A percentile compares a stretch with the other conserved stretches of the same genome.
These are phyloP conservation scores for Puntigrus tetrazona DNA, from an alignment of 2,113 vertebrate genomes.

Conservation along the genomic window DNA sequence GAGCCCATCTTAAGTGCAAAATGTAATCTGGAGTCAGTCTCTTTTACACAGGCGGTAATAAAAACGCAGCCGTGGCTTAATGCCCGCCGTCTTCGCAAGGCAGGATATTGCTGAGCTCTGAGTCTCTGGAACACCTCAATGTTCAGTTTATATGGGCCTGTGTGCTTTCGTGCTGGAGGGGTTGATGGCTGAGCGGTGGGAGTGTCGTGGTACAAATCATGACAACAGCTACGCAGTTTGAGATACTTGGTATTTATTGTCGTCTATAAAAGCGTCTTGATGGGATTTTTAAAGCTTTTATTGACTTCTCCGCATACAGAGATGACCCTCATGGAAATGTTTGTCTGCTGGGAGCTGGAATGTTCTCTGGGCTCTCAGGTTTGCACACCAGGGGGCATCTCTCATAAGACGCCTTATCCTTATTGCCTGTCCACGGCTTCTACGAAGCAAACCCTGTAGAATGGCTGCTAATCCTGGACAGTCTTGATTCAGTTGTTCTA, in stretches of 20 bases:
- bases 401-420: slow-evolving; percentile 22
- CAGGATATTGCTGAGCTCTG: slow-evolving; percentile 64
- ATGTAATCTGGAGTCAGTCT: slow-evolving; percentile 66
- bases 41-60: slow-evolving; percentile 63
- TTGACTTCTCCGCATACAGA: slow-evolving; percentile 33
- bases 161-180: neutral
- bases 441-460: neutral
- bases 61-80: slow-evolving; percentile 61
- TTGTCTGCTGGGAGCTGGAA: slow-evolving; percentile 49
- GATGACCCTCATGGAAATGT: slow-evolving; percentile 51
- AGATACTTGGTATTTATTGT: slow-evolving; percentile 61
- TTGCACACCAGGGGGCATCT: slow-evolving; percentile 61
- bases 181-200: neutral
- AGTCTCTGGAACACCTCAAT: slow-evolving; percentile 69
- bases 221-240: slow-evolving; percentile 55
- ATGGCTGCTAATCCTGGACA: neutral
- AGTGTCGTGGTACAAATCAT: slow-evolving; percentile 47
- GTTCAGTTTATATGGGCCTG: slow-evolving; percentile 55
- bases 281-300: slow-evolving; percentile 47
- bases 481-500: too few species aligned
- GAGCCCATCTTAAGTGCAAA: slow-evolving; percentile 56
- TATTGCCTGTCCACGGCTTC: neutral
- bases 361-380: slow-evolving; percentile 49
- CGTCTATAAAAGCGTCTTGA: slow-evolving; percentile 30
- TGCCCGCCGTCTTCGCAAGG: slow-evolving; percentile 63